Evolutionary conservation across 2,113 vertebrate species (phyloP), one percentile per base, ranked within the genome.

Genomic region (Microtus montanus): DNA sequence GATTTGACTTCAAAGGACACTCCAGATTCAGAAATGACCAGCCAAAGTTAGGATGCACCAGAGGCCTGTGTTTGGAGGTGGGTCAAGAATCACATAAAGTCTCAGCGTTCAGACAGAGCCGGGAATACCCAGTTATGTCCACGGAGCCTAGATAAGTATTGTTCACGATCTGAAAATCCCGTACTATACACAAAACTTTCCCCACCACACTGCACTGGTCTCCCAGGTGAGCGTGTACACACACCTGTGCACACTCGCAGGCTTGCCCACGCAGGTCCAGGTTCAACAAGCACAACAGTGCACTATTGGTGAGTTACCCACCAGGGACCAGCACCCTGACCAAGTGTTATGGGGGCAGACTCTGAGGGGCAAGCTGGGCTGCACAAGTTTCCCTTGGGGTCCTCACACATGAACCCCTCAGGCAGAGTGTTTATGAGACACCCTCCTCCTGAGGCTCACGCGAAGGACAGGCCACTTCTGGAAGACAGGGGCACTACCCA

Each of bases 351-450:
- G 52, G n/a, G 44, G 58, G 73, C 58, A 35, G 41, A n/a, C 44
- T 86, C 83, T 0, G 63, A 20, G 11, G 30, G 41, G 30, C 30
- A 49, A 35, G 22, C 64, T 12, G 19, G 28, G 63, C 63, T 13
- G 41, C 10, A 68, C 64, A 4, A 7, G 64, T 11, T 52, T 13
- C 90, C 41, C 49, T 5, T 7, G 11, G 17, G 63, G 73, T 26
- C 58, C 41, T 3, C 1, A 0, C 11, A 5, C 1, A 1, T 2
- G 0, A 78, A 28, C 11, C 4, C 3, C 13, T 0, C 1, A 15
- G 44, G 26, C 24, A 41, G 0, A 52, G 86, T 30, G 35, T 38
- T 7, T 5, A 30, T 14, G 24, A 44, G 79, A 75, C 41, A 10
- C 9, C 75, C 2, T 11, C 5, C 33, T 79, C 82, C 73, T 5